Evolutionary conservation across 2,797 vertebrate species (phyloP).

Genomic region (Arctocebus calabarensis): DNA sequence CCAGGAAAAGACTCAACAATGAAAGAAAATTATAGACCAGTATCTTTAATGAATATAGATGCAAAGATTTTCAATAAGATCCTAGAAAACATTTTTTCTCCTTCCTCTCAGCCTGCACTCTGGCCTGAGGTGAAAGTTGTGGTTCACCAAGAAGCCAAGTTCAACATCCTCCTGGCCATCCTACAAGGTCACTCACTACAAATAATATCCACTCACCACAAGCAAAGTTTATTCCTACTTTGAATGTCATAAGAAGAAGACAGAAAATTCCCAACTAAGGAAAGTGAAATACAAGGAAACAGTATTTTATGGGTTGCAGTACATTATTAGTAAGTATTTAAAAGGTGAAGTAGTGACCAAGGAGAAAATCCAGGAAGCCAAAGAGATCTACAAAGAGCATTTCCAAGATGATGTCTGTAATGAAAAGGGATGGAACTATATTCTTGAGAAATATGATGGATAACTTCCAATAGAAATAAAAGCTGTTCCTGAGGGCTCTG

Average conservation of each 20-base stretch:
- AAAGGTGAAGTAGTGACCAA: conserved; percentile 98
- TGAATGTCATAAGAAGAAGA: conserved; percentile 98
- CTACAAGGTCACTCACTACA: conserved; percentile 99
- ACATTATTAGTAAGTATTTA: conserved; percentile 98
- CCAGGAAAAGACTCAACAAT: no score
- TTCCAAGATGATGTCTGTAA: conserved; percentile 99
- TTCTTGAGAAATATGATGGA: conserved; percentile 98
- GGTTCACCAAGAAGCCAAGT: conserved; percentile 91
- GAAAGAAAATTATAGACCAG: no score
- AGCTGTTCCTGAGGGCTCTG: conserved; percentile 97
- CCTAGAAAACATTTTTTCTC: conserved; percentile 45
- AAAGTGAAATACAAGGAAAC: conserved; percentile 99
- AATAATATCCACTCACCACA: conserved; percentile 98
- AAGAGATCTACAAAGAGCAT: conserved; percentile 98
- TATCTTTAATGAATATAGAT: no score
- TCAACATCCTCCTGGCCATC: conserved; percentile 97
- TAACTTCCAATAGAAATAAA: conserved; percentile 99
- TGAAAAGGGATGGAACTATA: conserved; percentile 98
- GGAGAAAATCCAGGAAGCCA: conserved; percentile 98
- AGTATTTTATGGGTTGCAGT: conserved; percentile 99
- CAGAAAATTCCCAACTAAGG: conserved; percentile 93
- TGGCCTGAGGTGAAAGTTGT: conserved; percentile 92
- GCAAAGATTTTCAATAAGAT: no score
- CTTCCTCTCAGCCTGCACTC: conserved; percentile 65
- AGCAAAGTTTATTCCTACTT: conserved; percentile 99